phyloP scores from a whole-genome alignment of 2,113 vertebrate genomes.

The Vulpes ferrilata region DNA sequence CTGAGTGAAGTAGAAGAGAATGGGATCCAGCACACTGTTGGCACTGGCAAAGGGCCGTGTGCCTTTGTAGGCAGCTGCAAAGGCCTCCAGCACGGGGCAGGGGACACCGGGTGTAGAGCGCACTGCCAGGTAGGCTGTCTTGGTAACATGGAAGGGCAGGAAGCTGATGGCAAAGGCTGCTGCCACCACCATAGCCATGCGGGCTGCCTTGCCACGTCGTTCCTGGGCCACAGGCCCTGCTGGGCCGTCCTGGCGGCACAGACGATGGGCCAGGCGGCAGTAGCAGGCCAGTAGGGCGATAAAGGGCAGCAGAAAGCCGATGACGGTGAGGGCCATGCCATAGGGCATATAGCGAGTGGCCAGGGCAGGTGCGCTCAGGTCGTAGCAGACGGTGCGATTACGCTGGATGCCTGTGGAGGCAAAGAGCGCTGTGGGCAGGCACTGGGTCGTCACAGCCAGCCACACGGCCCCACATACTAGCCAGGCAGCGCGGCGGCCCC shows the following conservation, averaged over 20 bases:
- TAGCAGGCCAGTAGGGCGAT: conserved; percentile 93
- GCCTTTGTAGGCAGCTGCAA: conserved; percentile 95
- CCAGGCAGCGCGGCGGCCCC: conserved; percentile 93
- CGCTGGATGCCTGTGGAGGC: conserved; percentile 94
- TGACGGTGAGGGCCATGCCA: conserved; percentile 94
- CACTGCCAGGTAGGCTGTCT: conserved; percentile 94
- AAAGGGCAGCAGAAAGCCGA: conserved; percentile 95
- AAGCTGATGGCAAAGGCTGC: conserved; percentile 95
- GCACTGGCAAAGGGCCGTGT: conserved; percentile 97
- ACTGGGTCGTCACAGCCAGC: conserved; percentile 90
- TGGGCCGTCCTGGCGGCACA: conserved; percentile 90
- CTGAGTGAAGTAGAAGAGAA: conserved; percentile 98
- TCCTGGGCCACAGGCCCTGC: conserved; percentile 85
- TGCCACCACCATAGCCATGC: conserved; percentile 94
- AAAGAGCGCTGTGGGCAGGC: conserved; percentile 94
- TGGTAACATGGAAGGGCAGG: conserved; percentile 97
- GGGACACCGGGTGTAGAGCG: conserved; percentile 85
- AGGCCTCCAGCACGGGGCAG: conserved; percentile 90
- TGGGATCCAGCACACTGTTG: conserved; percentile 97
- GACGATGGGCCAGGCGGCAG: conserved; percentile 92
- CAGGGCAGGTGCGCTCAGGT: conserved; percentile 91
- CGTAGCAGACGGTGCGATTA: conserved; percentile 97
- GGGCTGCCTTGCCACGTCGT: conserved; percentile 92
- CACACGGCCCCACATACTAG: conserved; percentile 91
- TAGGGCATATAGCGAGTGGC: conserved; percentile 94